Percentiles rank a stretch among this genome's conserved stretches.
phyloP scores from a whole-genome alignment of 2,113 vertebrate genomes.

The Bubo blakistoni region DNA sequence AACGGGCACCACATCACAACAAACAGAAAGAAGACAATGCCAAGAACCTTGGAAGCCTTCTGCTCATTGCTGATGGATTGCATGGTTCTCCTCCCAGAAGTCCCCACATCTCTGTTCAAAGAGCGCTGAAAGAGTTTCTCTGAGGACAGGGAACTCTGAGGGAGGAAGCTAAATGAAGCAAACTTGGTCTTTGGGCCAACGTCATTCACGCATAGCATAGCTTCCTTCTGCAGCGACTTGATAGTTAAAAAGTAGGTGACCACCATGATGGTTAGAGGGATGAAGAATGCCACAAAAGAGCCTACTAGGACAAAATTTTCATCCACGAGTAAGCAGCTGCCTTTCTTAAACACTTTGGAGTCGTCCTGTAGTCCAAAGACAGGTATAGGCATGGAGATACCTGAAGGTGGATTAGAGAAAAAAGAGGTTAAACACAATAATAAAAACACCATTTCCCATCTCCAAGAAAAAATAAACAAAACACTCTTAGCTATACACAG shows the following conservation, averaged over 20 bases:
- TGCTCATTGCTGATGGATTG: conserved; percentile 97
- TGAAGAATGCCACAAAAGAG: conserved; percentile 94
- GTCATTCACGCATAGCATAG: conserved; percentile 85
- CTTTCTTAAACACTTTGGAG: conserved; percentile 89
- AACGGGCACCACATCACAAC: conserved; percentile 99
- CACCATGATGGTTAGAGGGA: conserved; percentile 94
- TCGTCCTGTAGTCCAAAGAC: conserved; percentile 89
- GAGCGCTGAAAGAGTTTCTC: conserved; percentile 88
- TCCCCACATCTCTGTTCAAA: conserved; percentile 74
- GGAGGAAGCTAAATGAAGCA: conserved; percentile 85
- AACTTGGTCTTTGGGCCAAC: conserved; percentile 84
- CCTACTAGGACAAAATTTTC: conserved; percentile 90
- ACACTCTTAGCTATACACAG: background rate
- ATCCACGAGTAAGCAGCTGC: conserved; percentile 87
- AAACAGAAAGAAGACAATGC: conserved; percentile 95
- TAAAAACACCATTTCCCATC: background rate
- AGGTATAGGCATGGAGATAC: conserved; percentile 93
- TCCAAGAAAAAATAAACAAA: background rate
- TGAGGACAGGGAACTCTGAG: conserved; percentile 86
- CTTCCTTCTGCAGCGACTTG: conserved; percentile 88
- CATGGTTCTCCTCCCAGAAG: conserved; percentile 84
- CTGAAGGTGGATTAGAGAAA: conserved; percentile 59
- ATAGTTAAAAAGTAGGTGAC: conserved; percentile 96
- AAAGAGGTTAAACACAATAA: background rate
- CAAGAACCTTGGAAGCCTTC: conserved; percentile 95